phyloP scores from a whole-genome alignment of 2,888 invertebrate species.

The Dryocosmus kuriphilus region DNA sequence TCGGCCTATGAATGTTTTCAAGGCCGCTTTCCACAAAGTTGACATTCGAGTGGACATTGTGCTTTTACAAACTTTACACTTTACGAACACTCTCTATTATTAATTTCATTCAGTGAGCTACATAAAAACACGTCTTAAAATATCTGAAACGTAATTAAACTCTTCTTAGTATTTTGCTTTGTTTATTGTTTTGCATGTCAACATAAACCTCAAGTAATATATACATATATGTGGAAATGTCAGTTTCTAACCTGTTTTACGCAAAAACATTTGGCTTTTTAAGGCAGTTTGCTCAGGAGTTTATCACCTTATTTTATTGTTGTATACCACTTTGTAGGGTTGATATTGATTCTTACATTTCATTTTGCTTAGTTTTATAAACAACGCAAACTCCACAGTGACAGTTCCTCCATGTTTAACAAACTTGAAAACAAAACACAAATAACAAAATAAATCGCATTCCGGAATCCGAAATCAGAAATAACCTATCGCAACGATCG shows the following conservation, averaged over 20 bases:
- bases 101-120: conserved; percentile 10
- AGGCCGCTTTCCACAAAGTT: conserved; percentile 85
- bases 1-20: conserved; percentile 84
- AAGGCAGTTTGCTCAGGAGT: no score
- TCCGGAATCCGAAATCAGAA: no score
- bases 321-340: no score
- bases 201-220: conserved; percentile 5
- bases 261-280: not conserved
- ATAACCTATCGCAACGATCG: no score
- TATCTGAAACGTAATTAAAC: not conserved
- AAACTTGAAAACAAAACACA: no score
- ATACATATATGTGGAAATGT: no score
- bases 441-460: no score
- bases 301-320: no score
- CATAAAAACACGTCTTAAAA: not conserved
- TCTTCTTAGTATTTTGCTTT: not conserved
- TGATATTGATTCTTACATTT: no score
- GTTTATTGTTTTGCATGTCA: not conserved
- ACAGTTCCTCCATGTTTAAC: no score
- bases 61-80: conserved; percentile 16
- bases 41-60: conserved; percentile 81
- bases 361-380: no score
- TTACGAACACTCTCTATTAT: conserved; percentile 11
- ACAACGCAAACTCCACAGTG: no score
- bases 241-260: not conserved